Evolutionary conservation across 2,888 invertebrate species (phyloP).

Genomic region (Trachelus troglodyta): DNA sequence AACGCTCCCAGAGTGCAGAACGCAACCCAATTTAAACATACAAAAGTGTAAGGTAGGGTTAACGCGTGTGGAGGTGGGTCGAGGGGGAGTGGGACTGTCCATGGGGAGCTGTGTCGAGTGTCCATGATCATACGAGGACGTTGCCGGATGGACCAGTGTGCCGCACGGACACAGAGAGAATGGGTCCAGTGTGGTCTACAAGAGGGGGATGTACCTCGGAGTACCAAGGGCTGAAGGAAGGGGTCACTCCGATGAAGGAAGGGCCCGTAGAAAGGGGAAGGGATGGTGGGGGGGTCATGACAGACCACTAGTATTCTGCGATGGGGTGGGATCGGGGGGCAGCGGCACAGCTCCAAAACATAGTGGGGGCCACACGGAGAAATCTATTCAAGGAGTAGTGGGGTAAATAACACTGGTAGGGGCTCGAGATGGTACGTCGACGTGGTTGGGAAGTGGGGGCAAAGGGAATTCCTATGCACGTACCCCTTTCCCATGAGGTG

Average conservation of each 20-base stretch:
- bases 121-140: no score
- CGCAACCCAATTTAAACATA: conserved; percentile 58
- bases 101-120: conserved; percentile 3
- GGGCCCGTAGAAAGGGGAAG: conserved; percentile 9
- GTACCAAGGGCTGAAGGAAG: conserved; percentile 11
- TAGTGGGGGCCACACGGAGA: conserved; percentile 10
- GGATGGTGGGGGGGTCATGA: conserved; percentile 17
- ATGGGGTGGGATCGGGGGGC: background rate
- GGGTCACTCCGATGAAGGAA: conserved; percentile 1
- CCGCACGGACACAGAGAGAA: conserved; percentile 8
- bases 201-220: conserved; percentile 14
- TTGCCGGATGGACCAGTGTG: background rate
- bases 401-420: conserved; percentile 13
- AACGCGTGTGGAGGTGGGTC: conserved; percentile 34
- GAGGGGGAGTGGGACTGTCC: conserved; percentile 15
- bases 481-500: conserved; percentile 10
- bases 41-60: conserved; percentile 52
- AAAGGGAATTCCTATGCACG: conserved; percentile 57
- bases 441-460: conserved; percentile 7
- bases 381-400: conserved; percentile 6
- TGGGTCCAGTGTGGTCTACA: conserved; percentile 11
- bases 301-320: no score
- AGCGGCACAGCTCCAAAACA: conserved; percentile 17
- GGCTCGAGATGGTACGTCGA: conserved; percentile 13
- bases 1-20: conserved; percentile 53